These are phyloP conservation scores for Cryptus armator DNA, from an alignment of 2,888 invertebrate genomes.

Conservation along the genomic window DNA sequence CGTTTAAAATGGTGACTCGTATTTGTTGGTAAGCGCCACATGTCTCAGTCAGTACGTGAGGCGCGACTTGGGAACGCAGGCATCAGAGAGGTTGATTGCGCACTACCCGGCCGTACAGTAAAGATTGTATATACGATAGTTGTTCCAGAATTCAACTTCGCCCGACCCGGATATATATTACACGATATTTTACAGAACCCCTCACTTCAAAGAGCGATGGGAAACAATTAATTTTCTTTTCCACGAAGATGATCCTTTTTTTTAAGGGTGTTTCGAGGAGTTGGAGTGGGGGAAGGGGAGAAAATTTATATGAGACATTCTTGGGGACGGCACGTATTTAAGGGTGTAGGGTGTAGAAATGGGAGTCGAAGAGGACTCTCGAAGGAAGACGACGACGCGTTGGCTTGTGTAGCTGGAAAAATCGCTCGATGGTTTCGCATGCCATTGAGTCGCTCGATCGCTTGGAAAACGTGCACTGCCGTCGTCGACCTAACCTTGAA, in stretches of 20 bases:
- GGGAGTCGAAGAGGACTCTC: conserved; percentile 13
- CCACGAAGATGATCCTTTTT: conserved; percentile 43
- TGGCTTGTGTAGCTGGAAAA: conserved; percentile 33
- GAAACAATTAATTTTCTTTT: conserved; percentile 69
- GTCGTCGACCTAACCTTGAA: background rate
- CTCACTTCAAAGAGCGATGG: background rate
- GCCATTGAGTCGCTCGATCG: conserved; percentile 42
- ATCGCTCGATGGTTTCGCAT: conserved; percentile 31
- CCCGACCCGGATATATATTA: background rate
- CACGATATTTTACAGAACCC: background rate
- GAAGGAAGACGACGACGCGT: conserved; percentile 15
- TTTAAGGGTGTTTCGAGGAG: background rate
- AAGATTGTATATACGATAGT: background rate
- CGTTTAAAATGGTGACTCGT: background rate
- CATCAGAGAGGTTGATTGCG: background rate
- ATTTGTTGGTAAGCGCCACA: background rate
- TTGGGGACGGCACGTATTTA: background rate
- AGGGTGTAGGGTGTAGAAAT: conserved; percentile 2
- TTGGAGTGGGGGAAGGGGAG: background rate
- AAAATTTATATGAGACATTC: conserved; percentile 28
- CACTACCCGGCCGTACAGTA: background rate
- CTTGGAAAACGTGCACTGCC: conserved; percentile 29
- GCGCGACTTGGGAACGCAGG: background rate
- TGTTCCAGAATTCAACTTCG: background rate
- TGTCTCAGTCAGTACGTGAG: background rate